Evolutionary conservation across 2,797 vertebrate species (phyloP), one percentile per base, ranked within the genome.

Genomic region (Kryptopterus vitreolus): DNA sequence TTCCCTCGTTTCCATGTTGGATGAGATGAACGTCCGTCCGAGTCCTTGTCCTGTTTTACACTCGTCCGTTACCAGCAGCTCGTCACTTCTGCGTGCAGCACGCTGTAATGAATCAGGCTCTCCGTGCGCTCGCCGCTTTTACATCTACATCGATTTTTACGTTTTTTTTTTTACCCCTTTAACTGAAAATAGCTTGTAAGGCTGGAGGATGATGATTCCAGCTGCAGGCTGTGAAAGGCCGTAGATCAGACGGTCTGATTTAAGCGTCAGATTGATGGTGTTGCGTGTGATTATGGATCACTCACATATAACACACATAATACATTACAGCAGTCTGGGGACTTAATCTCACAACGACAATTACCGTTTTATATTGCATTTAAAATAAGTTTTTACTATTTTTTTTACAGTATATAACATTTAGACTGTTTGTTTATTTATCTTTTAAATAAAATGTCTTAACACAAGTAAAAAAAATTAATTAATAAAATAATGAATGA

Each of bases 181-280:
- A 52, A 33, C 26, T 22, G 18, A 71, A 71, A 70, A 70, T 50
- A 31, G 16, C 31, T 70, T 52, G 1, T 9, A 70, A 24, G 43
- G 24, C 24, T 18, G 26, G 22, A 20, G n/a, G 6, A 6, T 9
- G 65, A 48, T 68, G 38, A 68, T 46, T 52, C 31, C 26, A 6
- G 68, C 48, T 31, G 68, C 46, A 70, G 66, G 48, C 68, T 26
- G 29, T 26, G 29, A 48, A 52, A 12, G 10, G 48, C 24, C 20
- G 50, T 29, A 70, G 46, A 52, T 70, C 11, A 70, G 46, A 52
- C 46, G 6, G 68, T 70, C 68, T 69, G 66, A 69, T 70, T 70
- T 70, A 52, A 70, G 52, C 24, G 1, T 12, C 68, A 70, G 68
- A 70, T 11, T 31, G 29, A 70, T 52, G 66, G 24, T 52, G 15